Conservation (phyloP, 2,113 vertebrate genomes). For the Triplophysa rosa region DNA sequence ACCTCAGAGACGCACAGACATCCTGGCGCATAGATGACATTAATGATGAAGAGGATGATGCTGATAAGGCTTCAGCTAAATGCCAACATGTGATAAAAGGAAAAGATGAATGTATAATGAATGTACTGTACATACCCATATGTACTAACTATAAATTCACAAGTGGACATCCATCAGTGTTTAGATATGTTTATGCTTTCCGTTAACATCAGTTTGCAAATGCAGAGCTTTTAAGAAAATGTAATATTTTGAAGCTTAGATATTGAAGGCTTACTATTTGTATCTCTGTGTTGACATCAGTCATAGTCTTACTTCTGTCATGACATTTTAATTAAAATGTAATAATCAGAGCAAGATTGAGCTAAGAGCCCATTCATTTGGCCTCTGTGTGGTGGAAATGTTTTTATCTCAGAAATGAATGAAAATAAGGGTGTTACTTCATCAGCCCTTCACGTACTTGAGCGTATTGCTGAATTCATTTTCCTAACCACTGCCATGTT, state of each 20-base stretch:
- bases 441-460: slow-evolving; percentile 17
- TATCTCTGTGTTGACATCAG: slow-evolving; percentile 17
- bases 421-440: slow-evolving; percentile 29
- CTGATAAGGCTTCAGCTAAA: slow-evolving; percentile 22
- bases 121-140: too few relatives aligned
- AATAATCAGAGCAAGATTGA: slow-evolving; percentile 38
- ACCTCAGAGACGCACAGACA: slow-evolving; percentile 22
- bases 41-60: slow-evolving; percentile 25
- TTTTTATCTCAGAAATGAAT: slow-evolving; percentile 3
- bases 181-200: neutral
- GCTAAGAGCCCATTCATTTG: neutral
- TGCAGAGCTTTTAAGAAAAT: neutral
- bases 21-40: slow-evolving; percentile 28
- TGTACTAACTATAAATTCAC: too few relatives aligned
- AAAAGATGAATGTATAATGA: neutral
- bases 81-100: slow-evolving; percentile 1
- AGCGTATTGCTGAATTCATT: slow-evolving; percentile 26
- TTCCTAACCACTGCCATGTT: neutral
- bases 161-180: neutral
- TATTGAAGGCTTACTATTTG: slow-evolving; percentile 1
- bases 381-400: slow-evolving; percentile 18
- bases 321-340: slow-evolving; percentile 47
- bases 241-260: slow-evolving; percentile 30
- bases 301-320: slow-evolving; percentile 10
- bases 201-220: slow-evolving; percentile 17